These are phyloP conservation scores for Ormyrus rosae DNA, from an alignment of 2,888 invertebrate species.

Conservation along the genomic window DNA sequence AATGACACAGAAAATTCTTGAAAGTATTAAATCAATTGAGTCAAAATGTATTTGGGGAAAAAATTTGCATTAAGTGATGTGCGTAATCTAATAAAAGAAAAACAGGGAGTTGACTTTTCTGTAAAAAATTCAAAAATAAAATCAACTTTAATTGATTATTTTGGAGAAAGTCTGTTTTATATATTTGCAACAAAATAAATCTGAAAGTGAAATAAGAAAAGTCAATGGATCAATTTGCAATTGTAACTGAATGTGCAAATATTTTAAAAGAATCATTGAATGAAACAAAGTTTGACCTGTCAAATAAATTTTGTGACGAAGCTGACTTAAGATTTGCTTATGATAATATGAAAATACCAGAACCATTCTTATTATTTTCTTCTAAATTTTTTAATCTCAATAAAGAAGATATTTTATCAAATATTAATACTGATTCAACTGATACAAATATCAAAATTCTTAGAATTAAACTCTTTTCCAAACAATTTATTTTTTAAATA, in stretches of 20 bases:
- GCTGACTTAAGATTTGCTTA: background rate
- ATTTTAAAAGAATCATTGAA: conserved; percentile 4
- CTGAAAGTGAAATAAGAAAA: no score
- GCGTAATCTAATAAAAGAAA: background rate
- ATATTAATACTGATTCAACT: no score
- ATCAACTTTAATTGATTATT: conserved; percentile 3
- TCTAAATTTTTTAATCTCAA: no score
- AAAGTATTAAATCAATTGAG: conserved; percentile 2
- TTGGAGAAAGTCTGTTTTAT: conserved; percentile 9
- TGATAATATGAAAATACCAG: no score
- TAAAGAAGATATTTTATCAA: no score
- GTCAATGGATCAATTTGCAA: no score
- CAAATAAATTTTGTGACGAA: conserved; percentile 5
- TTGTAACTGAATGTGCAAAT: background rate
- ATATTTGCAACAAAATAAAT: conserved; percentile 16
- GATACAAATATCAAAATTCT: no score
- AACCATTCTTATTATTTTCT: no score
- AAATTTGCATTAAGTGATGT: conserved; percentile 3
- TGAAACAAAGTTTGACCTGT: background rate
- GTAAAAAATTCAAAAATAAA: background rate
- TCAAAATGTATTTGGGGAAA: background rate
- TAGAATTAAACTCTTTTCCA: no score
- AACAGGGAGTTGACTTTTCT: background rate
- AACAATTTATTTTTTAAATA: no score
- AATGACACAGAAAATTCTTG: background rate